phyloP scores from a whole-genome alignment of 1,140 invertebrate species.

The Tyrophagus putrescentiae region DNA sequence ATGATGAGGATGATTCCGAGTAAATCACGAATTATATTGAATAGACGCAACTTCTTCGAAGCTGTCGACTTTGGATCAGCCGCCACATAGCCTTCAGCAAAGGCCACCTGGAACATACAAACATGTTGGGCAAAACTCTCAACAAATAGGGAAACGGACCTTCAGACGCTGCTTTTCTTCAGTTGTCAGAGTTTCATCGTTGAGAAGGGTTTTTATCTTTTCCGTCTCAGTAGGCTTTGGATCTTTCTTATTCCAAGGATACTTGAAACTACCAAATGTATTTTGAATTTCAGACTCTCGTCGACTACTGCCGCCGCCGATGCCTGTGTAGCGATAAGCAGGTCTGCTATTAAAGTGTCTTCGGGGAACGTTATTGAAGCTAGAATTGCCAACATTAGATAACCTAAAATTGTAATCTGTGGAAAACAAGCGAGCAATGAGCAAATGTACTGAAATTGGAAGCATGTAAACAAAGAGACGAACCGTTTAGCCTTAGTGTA shows the following conservation, averaged over 20 bases:
- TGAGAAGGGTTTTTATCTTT: conserved; percentile 31
- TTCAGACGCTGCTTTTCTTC: conserved; percentile 55
- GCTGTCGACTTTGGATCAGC: conserved; percentile 41
- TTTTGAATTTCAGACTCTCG: background rate
- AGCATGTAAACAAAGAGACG: background rate
- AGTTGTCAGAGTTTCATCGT: conserved; percentile 32
- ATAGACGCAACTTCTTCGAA: conserved; percentile 26
- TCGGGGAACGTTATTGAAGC: background rate
- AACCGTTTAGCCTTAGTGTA: conserved; percentile 1
- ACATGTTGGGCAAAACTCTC: background rate
- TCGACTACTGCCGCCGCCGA: background rate
- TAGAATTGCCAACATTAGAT: background rate
- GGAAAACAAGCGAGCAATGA: background rate
- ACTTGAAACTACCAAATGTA: conserved; percentile 10
- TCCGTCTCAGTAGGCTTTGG: conserved; percentile 20
- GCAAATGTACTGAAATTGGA: background rate
- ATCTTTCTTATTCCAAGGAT: conserved; percentile 12
- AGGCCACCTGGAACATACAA: conserved; percentile 40
- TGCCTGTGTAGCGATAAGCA: background rate
- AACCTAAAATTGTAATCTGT: background rate
- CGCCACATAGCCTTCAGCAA: conserved; percentile 72
- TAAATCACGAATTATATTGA: conserved; percentile 29
- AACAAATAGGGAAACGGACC: conserved; percentile 33
- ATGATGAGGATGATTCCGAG: conserved; percentile 54
- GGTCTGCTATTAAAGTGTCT: conserved; percentile 9